Conservation (phyloP, 2,113 vertebrate genomes). For the Onychorhynchus coronatus region DNA sequence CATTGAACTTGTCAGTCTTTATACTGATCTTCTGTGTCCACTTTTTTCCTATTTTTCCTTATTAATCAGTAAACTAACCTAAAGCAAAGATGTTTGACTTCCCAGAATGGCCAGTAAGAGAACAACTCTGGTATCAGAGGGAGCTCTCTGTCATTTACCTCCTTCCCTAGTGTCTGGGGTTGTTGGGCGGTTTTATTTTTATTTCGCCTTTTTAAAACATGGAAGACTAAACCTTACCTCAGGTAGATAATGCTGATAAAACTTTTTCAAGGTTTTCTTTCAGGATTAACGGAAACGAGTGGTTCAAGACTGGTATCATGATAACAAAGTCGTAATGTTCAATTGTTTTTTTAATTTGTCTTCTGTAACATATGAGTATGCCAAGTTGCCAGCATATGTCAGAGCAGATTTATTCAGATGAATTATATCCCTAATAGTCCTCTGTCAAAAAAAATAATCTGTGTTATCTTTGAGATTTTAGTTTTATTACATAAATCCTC, state of each 20-base stretch:
- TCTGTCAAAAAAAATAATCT: neutral
- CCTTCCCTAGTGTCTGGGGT: neutral
- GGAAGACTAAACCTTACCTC: neutral
- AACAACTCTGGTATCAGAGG: accelerated
- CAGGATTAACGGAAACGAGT: neutral
- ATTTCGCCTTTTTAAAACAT: neutral
- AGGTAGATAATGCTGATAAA: neutral
- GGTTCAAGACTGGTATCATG: neutral
- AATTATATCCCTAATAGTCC: neutral
- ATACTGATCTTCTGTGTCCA: neutral
- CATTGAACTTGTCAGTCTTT: neutral
- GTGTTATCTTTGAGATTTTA: neutral
- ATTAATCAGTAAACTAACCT: neutral
- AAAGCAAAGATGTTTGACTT: neutral
- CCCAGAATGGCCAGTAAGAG: neutral
- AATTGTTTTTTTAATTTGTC: neutral
- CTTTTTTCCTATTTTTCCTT: neutral
- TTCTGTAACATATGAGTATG: neutral
- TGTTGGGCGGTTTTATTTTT: neutral
- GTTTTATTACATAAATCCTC: neutral
- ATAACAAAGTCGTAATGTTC: neutral
- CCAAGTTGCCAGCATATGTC: neutral
- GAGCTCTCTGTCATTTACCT: neutral
- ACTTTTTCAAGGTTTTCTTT: neutral
- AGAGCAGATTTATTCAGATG: neutral